Base-by-base conservation (phyloP, 2,113 vertebrate species). In the Camelus dromedarius region DNA sequence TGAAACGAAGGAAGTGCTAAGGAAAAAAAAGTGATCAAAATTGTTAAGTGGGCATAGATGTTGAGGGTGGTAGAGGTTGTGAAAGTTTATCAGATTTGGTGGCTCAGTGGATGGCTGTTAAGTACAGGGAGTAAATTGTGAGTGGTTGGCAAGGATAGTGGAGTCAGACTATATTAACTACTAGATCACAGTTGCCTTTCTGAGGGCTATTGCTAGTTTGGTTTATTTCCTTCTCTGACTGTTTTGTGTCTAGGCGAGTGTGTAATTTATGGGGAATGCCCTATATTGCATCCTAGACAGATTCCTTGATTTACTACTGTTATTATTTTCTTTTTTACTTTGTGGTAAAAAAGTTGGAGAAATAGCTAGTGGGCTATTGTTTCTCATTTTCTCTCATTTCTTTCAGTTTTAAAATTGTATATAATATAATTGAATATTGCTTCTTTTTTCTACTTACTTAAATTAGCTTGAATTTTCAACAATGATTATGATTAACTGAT, bases 281-380 rank as follows among this genome's bases (percentile, higher is more conserved):
- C 46, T 60, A 32, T 10, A n/a, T 56, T 76, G 30, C 9, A 35
- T 96, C 8, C 22, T 95, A 64, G 46, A 35, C 66, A 91, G 35
- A 75, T 72, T 70, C 46, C 32, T 54, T 73, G 70, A 16, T 62
- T 83, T 82, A 77, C 26, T 30, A 52, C 32, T 10, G 16, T 84
- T 35, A 82, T 24, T 93, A 28, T 70, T 88, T 94, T 80, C 50
- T 80, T 95, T 93, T 75, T 13, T 89, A 67, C 64, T 89, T 84
- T 79, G 19, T 80, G 67, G 56, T 82, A 67, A 92, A 95, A 95
- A 96, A 93, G 4, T n/a, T 82, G 20, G 26, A 90, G 46, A 82
- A 26, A 6, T 87, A 48, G 28, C 24, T 81, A 75, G 30, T 60
- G n/a, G n/a, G 6, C 15, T 72, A 15, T 89, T 92, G 35, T 86